A percentile compares a stretch with the other conserved stretches of the same genome.
Conservation (phyloP, 2,888 invertebrate genomes). For the Nebria brevicollis region DNA sequence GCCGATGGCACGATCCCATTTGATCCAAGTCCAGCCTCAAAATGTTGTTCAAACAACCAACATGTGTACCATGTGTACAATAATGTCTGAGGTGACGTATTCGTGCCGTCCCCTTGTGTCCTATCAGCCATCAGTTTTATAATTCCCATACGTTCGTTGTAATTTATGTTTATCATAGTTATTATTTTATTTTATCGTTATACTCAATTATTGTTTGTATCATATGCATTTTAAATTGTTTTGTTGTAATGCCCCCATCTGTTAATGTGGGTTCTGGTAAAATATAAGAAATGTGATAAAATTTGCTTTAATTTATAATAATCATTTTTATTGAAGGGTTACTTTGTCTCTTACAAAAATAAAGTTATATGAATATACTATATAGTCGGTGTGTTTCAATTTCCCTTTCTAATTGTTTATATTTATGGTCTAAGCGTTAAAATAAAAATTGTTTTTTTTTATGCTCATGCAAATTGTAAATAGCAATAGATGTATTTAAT, state of each 20-base stretch:
- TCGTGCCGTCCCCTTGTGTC: constrained; percentile 33
- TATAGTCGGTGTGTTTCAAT: neutral
- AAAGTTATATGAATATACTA: constrained; percentile 24
- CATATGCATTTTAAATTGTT: constrained; percentile 13
- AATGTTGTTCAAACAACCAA: neutral
- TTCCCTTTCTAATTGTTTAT: neutral
- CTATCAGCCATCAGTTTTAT: constrained; percentile 14
- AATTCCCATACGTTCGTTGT: neutral
- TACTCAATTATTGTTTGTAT: constrained; percentile 17
- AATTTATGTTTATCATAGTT: constrained; percentile 25
- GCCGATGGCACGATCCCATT: neutral
- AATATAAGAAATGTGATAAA: constrained; percentile 42
- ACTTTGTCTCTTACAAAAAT: constrained; percentile 37
- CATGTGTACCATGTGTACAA: neutral
- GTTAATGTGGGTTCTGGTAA: constrained; percentile 44
- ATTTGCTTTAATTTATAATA: constrained; percentile 41
- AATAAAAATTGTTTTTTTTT: neutral
- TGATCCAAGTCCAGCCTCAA: neutral
- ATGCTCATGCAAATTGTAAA: neutral
- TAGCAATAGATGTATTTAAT: neutral
- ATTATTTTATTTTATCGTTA: constrained; percentile 16
- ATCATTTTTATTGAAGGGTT: constrained; percentile 40
- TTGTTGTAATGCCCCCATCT: constrained; percentile 7
- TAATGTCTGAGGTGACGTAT: constrained; percentile 25
- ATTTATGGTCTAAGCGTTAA: too few relatives aligned